phyloP scores from a whole-genome alignment of 2,888 invertebrate genomes.

The Gandaritis pyraliata region DNA sequence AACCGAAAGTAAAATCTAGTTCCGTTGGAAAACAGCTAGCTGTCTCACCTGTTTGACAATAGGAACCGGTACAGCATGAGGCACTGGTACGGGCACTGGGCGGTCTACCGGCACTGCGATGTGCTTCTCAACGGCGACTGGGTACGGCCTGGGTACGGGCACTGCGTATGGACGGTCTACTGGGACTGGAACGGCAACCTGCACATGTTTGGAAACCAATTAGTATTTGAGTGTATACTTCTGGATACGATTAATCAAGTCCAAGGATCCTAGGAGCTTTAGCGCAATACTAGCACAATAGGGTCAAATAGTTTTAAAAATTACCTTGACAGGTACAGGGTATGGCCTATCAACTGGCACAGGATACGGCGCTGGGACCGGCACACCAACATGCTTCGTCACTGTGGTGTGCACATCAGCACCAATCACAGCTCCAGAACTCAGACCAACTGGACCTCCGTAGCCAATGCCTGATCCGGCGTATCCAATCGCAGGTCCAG shows the following conservation, averaged over 20 bases:
- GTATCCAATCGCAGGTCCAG: constrained; percentile 43
- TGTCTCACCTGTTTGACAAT: constrained; percentile 71
- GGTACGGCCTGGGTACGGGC: constrained; percentile 78
- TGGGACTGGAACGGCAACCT: constrained; percentile 78
- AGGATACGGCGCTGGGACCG: constrained; percentile 78
- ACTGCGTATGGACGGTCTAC: constrained; percentile 82
- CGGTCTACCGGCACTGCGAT: constrained; percentile 82
- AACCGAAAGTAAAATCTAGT: too few relatives aligned
- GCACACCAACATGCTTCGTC: constrained; percentile 78
- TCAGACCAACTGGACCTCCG: constrained; percentile 32
- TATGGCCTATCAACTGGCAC: constrained; percentile 78
- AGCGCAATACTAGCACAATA: too few relatives aligned
- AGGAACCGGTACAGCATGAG: constrained; percentile 75
- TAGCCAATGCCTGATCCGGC: constrained; percentile 35
- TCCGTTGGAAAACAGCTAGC: background rate
- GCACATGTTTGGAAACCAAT: constrained; percentile 19
- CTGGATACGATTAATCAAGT: too few relatives aligned
- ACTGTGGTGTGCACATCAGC: constrained; percentile 80
- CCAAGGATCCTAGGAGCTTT: too few relatives aligned
- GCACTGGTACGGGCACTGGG: constrained; percentile 75
- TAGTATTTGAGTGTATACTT: background rate
- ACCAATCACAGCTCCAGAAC: constrained; percentile 61
- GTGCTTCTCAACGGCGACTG: constrained; percentile 77
- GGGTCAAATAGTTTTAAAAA: too few relatives aligned
- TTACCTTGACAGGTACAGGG: constrained; percentile 75